A percentile compares a stretch with the other conserved stretches of the same genome.
phyloP scores from a whole-genome alignment of 2,797 vertebrate genomes.

The Enteromius paludinosus region DNA sequence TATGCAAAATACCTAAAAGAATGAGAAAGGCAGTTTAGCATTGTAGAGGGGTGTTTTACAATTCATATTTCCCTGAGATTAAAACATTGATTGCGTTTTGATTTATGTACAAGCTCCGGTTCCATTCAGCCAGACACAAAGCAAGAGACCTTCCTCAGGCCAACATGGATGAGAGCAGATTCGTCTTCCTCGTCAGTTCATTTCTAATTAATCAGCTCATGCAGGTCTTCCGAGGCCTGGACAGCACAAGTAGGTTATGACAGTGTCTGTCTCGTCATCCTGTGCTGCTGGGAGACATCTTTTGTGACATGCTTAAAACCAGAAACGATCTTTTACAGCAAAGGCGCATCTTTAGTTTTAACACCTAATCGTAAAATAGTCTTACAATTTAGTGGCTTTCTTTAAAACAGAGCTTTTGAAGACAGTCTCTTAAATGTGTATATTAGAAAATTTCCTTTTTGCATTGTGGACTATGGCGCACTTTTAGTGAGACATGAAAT shows the following conservation, averaged over 20 bases:
- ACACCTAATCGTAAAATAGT: neutral
- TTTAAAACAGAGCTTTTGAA: too few species aligned
- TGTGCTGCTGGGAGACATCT: slow-evolving; percentile 8
- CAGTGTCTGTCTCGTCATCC: neutral
- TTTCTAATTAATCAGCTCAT: slow-evolving; percentile 68
- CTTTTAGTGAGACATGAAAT: too few species aligned
- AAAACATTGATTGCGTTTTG: slow-evolving; percentile 28
- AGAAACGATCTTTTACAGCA: neutral
- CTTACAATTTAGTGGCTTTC: neutral
- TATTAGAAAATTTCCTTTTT: too few species aligned
- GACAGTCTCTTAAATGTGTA: too few species aligned
- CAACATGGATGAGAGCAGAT: slow-evolving; percentile 23
- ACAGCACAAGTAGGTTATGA: slow-evolving; percentile 49
- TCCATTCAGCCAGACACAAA: slow-evolving; percentile 4
- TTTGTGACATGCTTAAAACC: neutral
- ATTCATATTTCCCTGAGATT: slow-evolving; percentile 19
- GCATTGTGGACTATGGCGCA: too few species aligned
- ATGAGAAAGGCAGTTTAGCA: neutral
- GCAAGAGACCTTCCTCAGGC: neutral
- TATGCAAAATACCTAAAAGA: slow-evolving; percentile 27
- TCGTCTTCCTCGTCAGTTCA: slow-evolving; percentile 61
- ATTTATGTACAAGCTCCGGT: slow-evolving; percentile 10
- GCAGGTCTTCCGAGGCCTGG: slow-evolving; percentile 50
- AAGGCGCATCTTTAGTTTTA: neutral
- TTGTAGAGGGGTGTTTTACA: neutral